These are phyloP conservation scores for Drosophila nigritarsus DNA, from an alignment of 2,888 invertebrate species.

Conservation along the genomic window DNA sequence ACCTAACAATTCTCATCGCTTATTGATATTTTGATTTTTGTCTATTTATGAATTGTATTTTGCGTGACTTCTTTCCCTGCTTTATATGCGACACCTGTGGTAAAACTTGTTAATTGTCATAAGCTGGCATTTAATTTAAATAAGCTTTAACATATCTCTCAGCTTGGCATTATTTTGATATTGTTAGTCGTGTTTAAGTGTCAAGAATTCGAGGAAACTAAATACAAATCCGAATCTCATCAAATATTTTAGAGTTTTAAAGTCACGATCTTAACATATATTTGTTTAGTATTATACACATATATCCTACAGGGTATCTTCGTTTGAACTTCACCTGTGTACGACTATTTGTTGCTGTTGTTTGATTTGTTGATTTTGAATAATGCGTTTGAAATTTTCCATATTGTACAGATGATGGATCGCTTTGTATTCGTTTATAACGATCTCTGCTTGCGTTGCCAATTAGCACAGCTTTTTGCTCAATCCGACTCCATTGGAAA, in stretches of 20 bases:
- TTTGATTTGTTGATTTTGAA: conserved; percentile 50
- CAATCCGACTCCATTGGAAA: conserved; percentile 41
- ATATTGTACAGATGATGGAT: conserved; percentile 57
- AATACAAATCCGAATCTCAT: not conserved
- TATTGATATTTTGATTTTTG: conserved; percentile 21
- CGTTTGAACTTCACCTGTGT: not conserved
- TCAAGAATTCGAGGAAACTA: not conserved
- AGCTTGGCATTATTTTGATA: conserved; percentile 2
- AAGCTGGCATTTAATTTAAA: conserved; percentile 29
- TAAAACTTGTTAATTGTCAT: conserved; percentile 49
- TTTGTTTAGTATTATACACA: not conserved
- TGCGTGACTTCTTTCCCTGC: conserved; percentile 22
- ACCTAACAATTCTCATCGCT: not conserved
- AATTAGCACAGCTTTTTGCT: conserved; percentile 60
- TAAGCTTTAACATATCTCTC: conserved; percentile 10
- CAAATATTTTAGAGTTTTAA: not conserved
- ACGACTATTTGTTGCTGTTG: conserved; percentile 12
- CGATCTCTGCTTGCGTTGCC: conserved; percentile 49
- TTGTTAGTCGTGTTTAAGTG: not conserved
- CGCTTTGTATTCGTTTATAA: conserved; percentile 35
- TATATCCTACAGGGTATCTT: conserved; percentile 22
- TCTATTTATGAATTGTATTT: conserved; percentile 22
- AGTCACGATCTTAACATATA: not conserved
- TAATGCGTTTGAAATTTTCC: conserved; percentile 68
- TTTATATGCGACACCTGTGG: conserved; percentile 25